Base-by-base conservation (phyloP, 2,888 invertebrate genomes). In the Andrena chrysosceles region DNA sequence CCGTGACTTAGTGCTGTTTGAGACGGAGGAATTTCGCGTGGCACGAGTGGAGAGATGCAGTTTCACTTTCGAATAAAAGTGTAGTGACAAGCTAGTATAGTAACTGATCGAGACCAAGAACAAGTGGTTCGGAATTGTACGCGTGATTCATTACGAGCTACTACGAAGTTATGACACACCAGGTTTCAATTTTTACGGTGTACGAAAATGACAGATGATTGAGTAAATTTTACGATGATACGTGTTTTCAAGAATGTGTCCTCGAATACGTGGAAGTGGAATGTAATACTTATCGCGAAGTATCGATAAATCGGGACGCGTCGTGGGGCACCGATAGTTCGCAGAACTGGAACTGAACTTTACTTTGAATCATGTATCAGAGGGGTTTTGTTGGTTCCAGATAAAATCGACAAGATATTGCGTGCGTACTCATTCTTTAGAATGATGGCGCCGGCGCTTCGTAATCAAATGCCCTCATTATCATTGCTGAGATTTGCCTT, bases 301-400 rank as follows among this genome's bases (percentile, higher is more conserved):
- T 52, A 31, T 10, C 42, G 64, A 69, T 64, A 78, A 62, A 42
- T 16, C 59, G 52, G 60, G 54, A 52, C 60, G 52, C 54, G 23
- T 42, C 33, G 63, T 49, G 68, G 56, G 35, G 13, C 23, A 60
- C 59, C 74, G 74, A 49, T 62, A 81, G 59, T 82, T 84, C 60
- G 54, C 59, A 67, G 78, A 83, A 75, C 66, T 66, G 69, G 64
- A 60, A 52, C 13, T 31, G 64, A 63, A 62, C 49, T 77, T 86
- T 74, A 52, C 79, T 59, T 86, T 76, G 80, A 75, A 66, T 84
- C 87, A 72, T 54, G 72, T 82, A 86, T 82, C 85, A 48, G 35
- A 60, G 68, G 69, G 49, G 72, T 86, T 78, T 67, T 66, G 26
- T 60, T 49, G 23, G 66, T 73, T 63, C 20, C 59, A 42, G 85